These are phyloP conservation scores for Fistularia commersonii DNA, from an alignment of 2,797 vertebrate genomes.

Conservation along the genomic window DNA sequence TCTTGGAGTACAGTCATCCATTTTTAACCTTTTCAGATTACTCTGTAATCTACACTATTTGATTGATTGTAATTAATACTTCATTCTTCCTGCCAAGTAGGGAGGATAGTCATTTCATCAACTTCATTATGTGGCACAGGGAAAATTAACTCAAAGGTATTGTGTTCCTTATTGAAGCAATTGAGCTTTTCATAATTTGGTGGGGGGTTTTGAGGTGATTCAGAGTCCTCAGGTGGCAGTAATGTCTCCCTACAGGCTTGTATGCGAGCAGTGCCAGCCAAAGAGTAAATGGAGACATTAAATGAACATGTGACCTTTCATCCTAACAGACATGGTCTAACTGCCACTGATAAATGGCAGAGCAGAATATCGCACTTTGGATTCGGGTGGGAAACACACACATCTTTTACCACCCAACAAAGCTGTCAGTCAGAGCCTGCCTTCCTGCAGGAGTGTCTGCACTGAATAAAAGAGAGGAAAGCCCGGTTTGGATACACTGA, in stretches of 20 bases:
- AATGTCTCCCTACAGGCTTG: conserved; percentile 13
- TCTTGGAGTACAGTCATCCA: conserved; percentile 19
- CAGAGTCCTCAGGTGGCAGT: conserved; percentile 13
- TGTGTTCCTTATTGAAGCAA: conserved; percentile 18
- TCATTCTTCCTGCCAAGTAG: conserved; percentile 45
- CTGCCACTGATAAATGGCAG: conserved; percentile 45
- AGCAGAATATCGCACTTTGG: conserved; percentile 3
- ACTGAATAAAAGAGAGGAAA: conserved; percentile 43
- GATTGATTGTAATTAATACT: conserved; percentile 65
- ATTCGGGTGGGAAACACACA: conserved; percentile 30
- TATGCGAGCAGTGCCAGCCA: conserved; percentile 11
- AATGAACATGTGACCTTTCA: conserved; percentile 55
- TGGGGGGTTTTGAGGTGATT: conserved; percentile 7
- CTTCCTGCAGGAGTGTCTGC: conserved; percentile 32
- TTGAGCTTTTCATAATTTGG: conserved; percentile 24
- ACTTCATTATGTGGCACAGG: conserved; percentile 17
- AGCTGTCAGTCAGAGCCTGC: conserved; percentile 56
- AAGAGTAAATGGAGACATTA: conserved; percentile 22
- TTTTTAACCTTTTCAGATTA: conserved; percentile 27
- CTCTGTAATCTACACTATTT: conserved; percentile 53
- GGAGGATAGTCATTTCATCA: conserved; percentile 52
- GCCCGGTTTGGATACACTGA: conserved; percentile 32
- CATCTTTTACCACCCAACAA: conserved; percentile 49
- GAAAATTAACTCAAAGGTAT: conserved; percentile 30
- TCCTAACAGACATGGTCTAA: conserved; percentile 40